Percentiles rank a stretch among this genome's conserved stretches.
Evolutionary conservation across 2,797 vertebrate species (phyloP).

Genomic region (Scleropages formosus): DNA sequence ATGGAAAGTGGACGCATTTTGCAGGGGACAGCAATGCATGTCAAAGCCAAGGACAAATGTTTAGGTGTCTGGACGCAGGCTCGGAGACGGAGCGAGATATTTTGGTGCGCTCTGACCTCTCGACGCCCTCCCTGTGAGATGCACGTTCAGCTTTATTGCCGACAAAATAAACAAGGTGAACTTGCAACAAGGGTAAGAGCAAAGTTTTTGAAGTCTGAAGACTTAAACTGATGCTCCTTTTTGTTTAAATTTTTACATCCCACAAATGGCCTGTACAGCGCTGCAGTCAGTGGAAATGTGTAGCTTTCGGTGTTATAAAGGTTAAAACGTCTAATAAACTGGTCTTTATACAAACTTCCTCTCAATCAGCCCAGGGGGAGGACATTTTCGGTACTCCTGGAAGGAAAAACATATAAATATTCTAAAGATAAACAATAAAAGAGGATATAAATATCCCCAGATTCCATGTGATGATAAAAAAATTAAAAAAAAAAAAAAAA

Average conservation of each 20-base stretch:
- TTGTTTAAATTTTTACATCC: not conserved
- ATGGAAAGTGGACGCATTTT: slow-evolving; percentile 1
- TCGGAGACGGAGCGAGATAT: not conserved
- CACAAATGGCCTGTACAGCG: not conserved
- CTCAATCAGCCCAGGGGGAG: no score
- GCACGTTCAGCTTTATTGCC: slow-evolving; percentile 23
- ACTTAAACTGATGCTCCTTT: not conserved
- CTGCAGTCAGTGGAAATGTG: not conserved
- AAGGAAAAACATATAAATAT: not conserved
- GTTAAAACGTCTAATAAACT: not conserved
- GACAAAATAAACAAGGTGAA: slow-evolving; percentile 2
- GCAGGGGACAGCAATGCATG: not conserved
- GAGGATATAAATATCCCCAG: no score
- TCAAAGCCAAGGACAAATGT: not conserved
- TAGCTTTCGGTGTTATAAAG: not conserved
- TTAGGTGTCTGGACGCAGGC: not conserved
- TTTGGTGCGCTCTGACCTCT: slow-evolving; percentile 20
- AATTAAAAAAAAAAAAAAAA: no score
- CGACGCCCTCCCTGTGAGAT: not conserved
- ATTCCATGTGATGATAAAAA: no score
- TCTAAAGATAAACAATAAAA: no score
- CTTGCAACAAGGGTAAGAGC: slow-evolving; percentile 6
- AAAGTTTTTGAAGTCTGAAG: not conserved
- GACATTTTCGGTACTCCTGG: no score
- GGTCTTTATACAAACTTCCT: not conserved